These are phyloP conservation scores for Choloepus didactylus DNA, from an alignment of 2,797 vertebrate genomes.

Conservation along the genomic window DNA sequence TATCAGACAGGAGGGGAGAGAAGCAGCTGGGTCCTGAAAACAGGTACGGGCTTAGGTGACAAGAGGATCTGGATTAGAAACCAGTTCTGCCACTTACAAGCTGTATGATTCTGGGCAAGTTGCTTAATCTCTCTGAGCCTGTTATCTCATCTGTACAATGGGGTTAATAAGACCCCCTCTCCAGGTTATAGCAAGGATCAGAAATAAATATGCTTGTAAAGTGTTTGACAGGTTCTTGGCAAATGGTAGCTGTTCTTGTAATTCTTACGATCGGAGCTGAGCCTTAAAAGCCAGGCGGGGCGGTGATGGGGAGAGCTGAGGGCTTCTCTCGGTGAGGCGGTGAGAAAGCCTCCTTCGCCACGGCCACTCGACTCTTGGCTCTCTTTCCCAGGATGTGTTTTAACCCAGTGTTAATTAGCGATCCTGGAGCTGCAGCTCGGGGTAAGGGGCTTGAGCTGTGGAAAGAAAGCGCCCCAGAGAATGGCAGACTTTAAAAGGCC, in stretches of 20 bases:
- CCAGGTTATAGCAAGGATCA: neutral
- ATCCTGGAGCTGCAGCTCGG: neutral
- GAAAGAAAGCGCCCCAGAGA: slow-evolving; percentile 65
- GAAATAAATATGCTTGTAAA: neutral
- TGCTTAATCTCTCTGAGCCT: neutral
- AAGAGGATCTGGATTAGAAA: neutral
- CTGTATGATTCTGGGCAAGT: neutral
- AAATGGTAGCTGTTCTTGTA: neutral
- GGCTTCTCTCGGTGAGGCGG: neutral
- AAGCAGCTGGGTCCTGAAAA: neutral
- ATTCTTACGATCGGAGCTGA: neutral
- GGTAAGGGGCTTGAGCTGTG: slow-evolving; percentile 21
- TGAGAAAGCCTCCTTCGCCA: neutral
- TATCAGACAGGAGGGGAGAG: neutral
- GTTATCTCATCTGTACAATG: neutral
- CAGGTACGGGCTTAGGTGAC: neutral
- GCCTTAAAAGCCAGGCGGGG: neutral
- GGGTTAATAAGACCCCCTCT: neutral
- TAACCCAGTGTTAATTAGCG: slow-evolving; percentile 67
- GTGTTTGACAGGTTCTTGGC: neutral
- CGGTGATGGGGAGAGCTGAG: neutral
- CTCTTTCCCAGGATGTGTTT: slow-evolving; percentile 4
- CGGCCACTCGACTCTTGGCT: neutral
- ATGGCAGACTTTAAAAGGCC: slow-evolving; percentile 57
- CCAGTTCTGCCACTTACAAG: neutral